Base-by-base conservation (phyloP, 2,888 invertebrate genomes). In the Acanthosepion esculentum region DNA sequence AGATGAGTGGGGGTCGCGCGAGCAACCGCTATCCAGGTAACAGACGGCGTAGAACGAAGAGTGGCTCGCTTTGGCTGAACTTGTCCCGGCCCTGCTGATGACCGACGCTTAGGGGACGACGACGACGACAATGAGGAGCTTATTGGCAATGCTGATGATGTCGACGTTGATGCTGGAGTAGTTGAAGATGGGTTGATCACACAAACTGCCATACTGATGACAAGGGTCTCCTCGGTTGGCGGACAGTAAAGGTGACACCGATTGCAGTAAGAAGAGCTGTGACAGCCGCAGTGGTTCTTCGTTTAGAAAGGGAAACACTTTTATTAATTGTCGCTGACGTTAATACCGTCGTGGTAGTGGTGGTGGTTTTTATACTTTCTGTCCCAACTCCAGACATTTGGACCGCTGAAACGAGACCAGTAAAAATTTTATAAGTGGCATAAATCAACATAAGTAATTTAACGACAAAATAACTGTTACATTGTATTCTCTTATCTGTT, bases 1-100 rank as follows among this genome's bases (percentile, higher is more conserved):
- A 33, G 78, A 33, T 78, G 33, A 78, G 18, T 33, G 33, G 15
- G 10, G 78, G 78, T 78, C n/a, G 78, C 33, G 10, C 78, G 78
- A n/a, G n/a, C 78, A 12, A n/a, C 20, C 78, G 12, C 33, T 78
- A 78, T 78, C 78, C 78, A 78, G 78, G 78, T 78, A 78, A 78
- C 78, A 78, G 78, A 78, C 78, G 78, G 12, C 78, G n/a, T 33
- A 33, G 12, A 78, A 15, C 78, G 33, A 5, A 78, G 78, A 78
- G 78, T 18, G 5, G 33, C n/a, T 78, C n/a, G 12, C 78, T 78
- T 78, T 33, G n/a, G 78, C 78, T 78, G 78, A 78, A 78, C 15
- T 78, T 78, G 78, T n/a, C 78, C n/a, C 78, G n/a, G 78, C 78
- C 78, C 78, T 78, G 78, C 78, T 78, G 78, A 78, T 78, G 78